Conservation (phyloP, 1,140 invertebrate genomes). For the Zaprionus camerounensis region DNA sequence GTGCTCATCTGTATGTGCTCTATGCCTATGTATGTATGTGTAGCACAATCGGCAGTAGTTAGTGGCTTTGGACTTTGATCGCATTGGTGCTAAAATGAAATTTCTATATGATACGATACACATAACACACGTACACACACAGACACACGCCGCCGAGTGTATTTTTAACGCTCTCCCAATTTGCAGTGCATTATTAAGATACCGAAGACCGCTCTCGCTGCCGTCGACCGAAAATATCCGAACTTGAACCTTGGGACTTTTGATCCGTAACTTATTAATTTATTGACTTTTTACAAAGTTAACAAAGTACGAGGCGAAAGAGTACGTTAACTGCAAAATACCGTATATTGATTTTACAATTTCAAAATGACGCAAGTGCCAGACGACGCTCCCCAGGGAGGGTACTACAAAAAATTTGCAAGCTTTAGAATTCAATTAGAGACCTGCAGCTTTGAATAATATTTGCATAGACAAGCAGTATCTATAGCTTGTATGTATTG, state of each 20-base stretch:
- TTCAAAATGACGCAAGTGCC: constrained; percentile 35
- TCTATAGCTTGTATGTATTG: neutral
- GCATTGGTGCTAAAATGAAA: constrained; percentile 65
- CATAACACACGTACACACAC: neutral
- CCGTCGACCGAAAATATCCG: constrained; percentile 4
- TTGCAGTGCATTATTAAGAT: constrained; percentile 42
- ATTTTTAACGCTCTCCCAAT: constrained; percentile 56
- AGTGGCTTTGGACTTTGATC: constrained; percentile 68
- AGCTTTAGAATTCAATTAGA: constrained; percentile 44
- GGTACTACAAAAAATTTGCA: constrained; percentile 10
- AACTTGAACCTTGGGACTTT: constrained; percentile 50
- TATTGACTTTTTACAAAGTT: constrained; percentile 25
- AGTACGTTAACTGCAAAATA: neutral
- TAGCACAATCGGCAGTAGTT: constrained; percentile 29
- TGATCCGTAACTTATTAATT: constrained; percentile 17
- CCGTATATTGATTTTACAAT: constrained; percentile 38
- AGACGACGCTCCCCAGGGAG: neutral
- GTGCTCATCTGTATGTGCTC: constrained; percentile 16
- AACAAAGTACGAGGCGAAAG: neutral
- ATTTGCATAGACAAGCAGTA: constrained; percentile 15
- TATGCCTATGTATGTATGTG: constrained; percentile 5
- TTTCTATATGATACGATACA: constrained; percentile 66
- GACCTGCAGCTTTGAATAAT: constrained; percentile 12
- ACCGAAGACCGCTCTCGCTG: constrained; percentile 21
- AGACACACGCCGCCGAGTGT: neutral